These are phyloP conservation scores for Drosophila anomalata DNA, from an alignment of 2,888 invertebrate species.

Conservation along the genomic window DNA sequence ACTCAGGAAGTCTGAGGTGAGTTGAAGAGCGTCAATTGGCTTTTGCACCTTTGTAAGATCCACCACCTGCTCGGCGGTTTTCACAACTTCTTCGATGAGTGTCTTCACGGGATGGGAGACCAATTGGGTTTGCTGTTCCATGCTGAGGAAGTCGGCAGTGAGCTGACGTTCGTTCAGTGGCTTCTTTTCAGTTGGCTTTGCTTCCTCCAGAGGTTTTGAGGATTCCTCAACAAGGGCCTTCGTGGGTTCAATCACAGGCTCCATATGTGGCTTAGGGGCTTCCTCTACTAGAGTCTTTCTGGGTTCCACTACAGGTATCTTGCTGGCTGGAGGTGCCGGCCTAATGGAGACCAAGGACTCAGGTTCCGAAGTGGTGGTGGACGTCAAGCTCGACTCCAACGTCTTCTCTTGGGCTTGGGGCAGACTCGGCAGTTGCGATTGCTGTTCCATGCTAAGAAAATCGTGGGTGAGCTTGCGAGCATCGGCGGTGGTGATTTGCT, in stretches of 20 bases:
- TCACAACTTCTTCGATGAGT: slow-evolving; percentile 29
- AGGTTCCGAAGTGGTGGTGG: slow-evolving; percentile 55
- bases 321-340: slow-evolving; percentile 47
- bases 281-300: slow-evolving; percentile 52
- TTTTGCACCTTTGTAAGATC: slow-evolving; percentile 12
- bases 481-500: slow-evolving; percentile 53
- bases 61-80: slow-evolving; percentile 17
- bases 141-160: slow-evolving; percentile 68
- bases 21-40: slow-evolving; percentile 34
- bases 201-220: slow-evolving; percentile 18
- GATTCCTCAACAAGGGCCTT: slow-evolving; percentile 49
- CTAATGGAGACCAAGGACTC: slow-evolving; percentile 57
- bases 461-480: slow-evolving; percentile 70
- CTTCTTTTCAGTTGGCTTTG: slow-evolving; percentile 22
- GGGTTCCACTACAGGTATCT: slow-evolving; percentile 54
- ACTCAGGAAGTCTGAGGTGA: slow-evolving; percentile 60
- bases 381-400: slow-evolving; percentile 59
- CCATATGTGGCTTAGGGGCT: slow-evolving; percentile 22
- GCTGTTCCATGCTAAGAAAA: slow-evolving; percentile 75
- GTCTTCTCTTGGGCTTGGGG: slow-evolving; percentile 35
- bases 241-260: slow-evolving; percentile 52
- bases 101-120: slow-evolving; percentile 37
- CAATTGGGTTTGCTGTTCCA: slow-evolving; percentile 67
- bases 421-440: slow-evolving; percentile 64
- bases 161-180: slow-evolving; percentile 56